Percentiles rank a stretch among this genome's conserved stretches.
These are phyloP conservation scores for Calephelis virginiensis DNA, from an alignment of 1,140 invertebrate species.

Conservation along the genomic window DNA sequence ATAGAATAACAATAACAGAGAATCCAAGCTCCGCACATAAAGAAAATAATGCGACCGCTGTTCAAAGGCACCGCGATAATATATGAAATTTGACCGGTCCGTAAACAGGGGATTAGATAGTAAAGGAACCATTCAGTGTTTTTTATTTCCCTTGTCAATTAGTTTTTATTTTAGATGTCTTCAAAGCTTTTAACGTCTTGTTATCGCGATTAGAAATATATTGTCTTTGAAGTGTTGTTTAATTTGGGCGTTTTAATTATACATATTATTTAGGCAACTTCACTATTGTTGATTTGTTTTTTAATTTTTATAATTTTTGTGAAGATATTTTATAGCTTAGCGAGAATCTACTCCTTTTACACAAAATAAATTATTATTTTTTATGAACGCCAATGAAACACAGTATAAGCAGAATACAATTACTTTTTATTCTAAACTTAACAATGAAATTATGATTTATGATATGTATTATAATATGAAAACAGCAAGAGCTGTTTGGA, in stretches of 20 bases:
- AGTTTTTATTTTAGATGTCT: slow-evolving; percentile 42
- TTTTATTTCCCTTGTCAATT: slow-evolving; percentile 48
- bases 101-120: slow-evolving; percentile 44
- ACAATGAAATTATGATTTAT: no score
- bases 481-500: no score
- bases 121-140: slow-evolving; percentile 39
- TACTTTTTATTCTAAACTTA: no score
- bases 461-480: no score
- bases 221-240: slow-evolving; percentile 19
- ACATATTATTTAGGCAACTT: background rate
- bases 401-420: no score
- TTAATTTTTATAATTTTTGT: background rate
- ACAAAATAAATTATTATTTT: no score
- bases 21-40: slow-evolving; percentile 50
- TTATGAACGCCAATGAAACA: no score
- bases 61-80: slow-evolving; percentile 46
- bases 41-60: slow-evolving; percentile 56
- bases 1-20: slow-evolving; percentile 73
- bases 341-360: no score
- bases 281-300: slow-evolving; percentile 1
- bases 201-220: slow-evolving; percentile 27
- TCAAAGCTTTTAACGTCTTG: slow-evolving; percentile 36
- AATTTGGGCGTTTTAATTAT: slow-evolving; percentile 16
- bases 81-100: slow-evolving; percentile 53
- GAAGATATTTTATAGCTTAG: background rate